Conservation (phyloP, 2,113 vertebrate genomes). For the Tichodroma muraria region DNA sequence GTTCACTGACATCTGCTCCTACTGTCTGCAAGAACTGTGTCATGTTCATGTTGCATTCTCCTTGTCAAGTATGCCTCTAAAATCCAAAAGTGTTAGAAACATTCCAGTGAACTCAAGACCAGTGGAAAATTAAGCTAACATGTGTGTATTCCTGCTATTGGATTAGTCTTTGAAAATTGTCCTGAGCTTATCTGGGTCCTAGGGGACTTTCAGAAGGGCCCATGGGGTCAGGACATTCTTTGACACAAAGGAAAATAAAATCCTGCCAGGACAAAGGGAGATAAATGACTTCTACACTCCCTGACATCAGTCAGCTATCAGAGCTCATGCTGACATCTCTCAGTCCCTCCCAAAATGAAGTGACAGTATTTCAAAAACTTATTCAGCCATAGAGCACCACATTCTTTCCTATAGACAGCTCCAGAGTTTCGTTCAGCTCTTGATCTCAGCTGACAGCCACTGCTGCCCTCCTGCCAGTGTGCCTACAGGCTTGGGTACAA, state of each 20-base stretch:
- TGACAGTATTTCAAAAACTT: not conserved
- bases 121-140: constrained; percentile 1
- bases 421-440: not conserved
- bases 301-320: not conserved
- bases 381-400: not conserved
- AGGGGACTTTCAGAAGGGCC: not conserved
- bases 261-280: not conserved
- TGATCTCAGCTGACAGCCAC: not conserved
- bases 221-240: not conserved
- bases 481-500: not conserved
- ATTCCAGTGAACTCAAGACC: constrained; percentile 9
- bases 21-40: constrained; percentile 19
- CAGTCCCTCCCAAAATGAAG: not conserved
- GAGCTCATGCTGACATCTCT: not conserved
- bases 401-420: not conserved
- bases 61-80: not conserved
- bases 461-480: not conserved
- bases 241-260: not conserved
- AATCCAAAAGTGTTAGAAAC: not conserved
- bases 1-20: constrained; percentile 29
- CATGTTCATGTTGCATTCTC: not conserved
- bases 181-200: not conserved
- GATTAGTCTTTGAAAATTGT: not conserved
- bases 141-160: not conserved
- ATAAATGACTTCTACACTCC: not conserved